Base-by-base conservation (phyloP, 2,113 vertebrate genomes). In the Brevimyrus niger region DNA sequence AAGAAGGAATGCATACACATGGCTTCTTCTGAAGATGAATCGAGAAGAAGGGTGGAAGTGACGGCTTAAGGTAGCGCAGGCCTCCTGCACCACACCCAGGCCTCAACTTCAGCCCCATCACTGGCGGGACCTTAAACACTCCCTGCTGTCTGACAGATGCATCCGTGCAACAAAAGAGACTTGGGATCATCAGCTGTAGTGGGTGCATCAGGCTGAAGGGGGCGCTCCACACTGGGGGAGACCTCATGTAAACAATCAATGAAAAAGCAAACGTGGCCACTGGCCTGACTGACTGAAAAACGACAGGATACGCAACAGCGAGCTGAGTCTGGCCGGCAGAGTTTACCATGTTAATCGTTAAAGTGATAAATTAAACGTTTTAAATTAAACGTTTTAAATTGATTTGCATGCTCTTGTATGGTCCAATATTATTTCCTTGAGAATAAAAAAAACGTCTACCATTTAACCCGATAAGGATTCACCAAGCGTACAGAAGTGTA, bases 21-120 rank as follows among this genome's bases (percentile, higher is more conserved):
- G 15, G 53, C 27, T 38, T 3, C 46, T 65, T 31, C n/a, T 11
- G 17, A 76, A 88, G 19, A 6, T 42, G 17, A 17, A 76, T 11
- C 23, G 3, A 90, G 61, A 13, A 0, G 86, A 35, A 82, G 90
- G 27, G 90, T 4, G 87, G 92, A 47, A 76, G 35, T 6, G 73
- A 38, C 0, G 35, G 31, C 35, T 80, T 17, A 80, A 38, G 73
- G 15, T 7, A 8, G 73, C 73, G 4, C 73, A 42, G 73, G 38
- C 17, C 73, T 80, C 73, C 35, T 35, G 31, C 31, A 19, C 73
- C 73, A 19, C 73, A 42, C 15, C 35, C 31, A 15, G 13, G 4
- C 61, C n/a, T 80, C 35, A 2, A 7, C 42, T 80, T 19, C 35
- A 42, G 73, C 31, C 13, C 0, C 73, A 80, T 80, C 73, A 42